A percentile compares a stretch with the other conserved stretches of the same genome.
phyloP scores from a whole-genome alignment of 2,888 invertebrate genomes.

The Drosophila antonietae region DNA sequence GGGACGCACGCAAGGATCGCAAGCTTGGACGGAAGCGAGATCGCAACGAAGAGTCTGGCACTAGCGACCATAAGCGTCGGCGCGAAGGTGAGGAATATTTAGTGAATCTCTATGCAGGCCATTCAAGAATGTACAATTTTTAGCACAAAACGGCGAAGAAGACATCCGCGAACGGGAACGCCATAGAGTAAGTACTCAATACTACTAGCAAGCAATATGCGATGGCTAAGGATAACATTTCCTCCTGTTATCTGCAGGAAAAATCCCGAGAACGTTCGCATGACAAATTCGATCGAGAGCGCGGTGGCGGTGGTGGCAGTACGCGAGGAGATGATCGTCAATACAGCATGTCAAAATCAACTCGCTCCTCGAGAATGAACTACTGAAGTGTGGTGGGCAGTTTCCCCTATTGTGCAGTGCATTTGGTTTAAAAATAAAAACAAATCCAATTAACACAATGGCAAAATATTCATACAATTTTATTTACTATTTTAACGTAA shows the following conservation, averaged over 20 bases:
- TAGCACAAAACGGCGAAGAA: conserved; percentile 90
- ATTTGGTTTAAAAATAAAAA: conserved; percentile 57
- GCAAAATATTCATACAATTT: conserved; percentile 28
- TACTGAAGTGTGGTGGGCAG: conserved; percentile 41
- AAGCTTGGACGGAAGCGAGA: conserved; percentile 93
- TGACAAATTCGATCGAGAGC: conserved; percentile 88
- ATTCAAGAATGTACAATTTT: conserved; percentile 47
- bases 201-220: background rate
- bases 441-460: conserved; percentile 14
- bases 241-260: conserved; percentile 86
- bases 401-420: conserved; percentile 39
- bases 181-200: conserved; percentile 86
- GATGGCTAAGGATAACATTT: background rate
- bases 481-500: conserved; percentile 38
- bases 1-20: conserved; percentile 92
- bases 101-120: conserved; percentile 16
- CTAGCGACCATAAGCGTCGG: conserved; percentile 90
- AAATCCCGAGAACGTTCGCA: conserved; percentile 93
- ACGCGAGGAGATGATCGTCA: conserved; percentile 87
- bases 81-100: conserved; percentile 88
- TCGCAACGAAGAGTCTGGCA: conserved; percentile 89
- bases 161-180: conserved; percentile 89
- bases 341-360: conserved; percentile 89
- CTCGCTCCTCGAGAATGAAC: conserved; percentile 78
- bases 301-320: conserved; percentile 49